phyloP scores from a whole-genome alignment of 1,140 invertebrate species.

The Phortica variegata region DNA sequence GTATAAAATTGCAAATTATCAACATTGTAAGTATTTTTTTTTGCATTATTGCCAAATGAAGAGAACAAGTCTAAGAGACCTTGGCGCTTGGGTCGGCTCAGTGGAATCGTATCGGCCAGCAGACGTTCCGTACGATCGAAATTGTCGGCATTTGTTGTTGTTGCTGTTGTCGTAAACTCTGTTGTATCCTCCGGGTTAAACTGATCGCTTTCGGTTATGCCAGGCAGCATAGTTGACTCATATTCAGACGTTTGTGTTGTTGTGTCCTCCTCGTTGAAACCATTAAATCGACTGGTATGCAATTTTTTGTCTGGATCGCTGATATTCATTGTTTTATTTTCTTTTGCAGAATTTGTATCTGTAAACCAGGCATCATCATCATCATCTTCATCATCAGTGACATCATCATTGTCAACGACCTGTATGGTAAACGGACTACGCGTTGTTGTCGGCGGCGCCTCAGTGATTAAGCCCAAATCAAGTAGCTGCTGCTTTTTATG shows the following conservation, averaged over 20 bases:
- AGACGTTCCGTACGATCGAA: constrained; percentile 2
- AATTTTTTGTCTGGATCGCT: no score
- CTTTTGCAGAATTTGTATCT: neutral
- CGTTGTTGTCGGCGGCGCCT: neutral
- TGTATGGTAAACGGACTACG: constrained; percentile 22
- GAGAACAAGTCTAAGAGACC: constrained; percentile 35
- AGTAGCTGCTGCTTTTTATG: constrained; percentile 35
- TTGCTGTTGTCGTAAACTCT: no score
- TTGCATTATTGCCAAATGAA: constrained; percentile 10
- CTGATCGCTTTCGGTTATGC: no score
- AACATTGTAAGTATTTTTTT: constrained; percentile 27
- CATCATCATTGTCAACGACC: constrained; percentile 14
- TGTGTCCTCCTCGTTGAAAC: no score
- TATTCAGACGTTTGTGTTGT: no score
- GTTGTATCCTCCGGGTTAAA: no score
- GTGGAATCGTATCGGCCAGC: constrained; percentile 1
- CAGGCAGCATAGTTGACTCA: no score
- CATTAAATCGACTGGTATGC: no score
- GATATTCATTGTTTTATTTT: no score
- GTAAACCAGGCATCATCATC: constrained; percentile 26
- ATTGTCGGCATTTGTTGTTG: no score
- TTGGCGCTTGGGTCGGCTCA: constrained; percentile 28
- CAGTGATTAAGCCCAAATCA: constrained; percentile 7
- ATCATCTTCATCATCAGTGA: constrained; percentile 26
- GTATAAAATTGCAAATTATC: constrained; percentile 62